phyloP scores from a whole-genome alignment of 1,140 invertebrate genomes.

The Drosophila teissieri region DNA sequence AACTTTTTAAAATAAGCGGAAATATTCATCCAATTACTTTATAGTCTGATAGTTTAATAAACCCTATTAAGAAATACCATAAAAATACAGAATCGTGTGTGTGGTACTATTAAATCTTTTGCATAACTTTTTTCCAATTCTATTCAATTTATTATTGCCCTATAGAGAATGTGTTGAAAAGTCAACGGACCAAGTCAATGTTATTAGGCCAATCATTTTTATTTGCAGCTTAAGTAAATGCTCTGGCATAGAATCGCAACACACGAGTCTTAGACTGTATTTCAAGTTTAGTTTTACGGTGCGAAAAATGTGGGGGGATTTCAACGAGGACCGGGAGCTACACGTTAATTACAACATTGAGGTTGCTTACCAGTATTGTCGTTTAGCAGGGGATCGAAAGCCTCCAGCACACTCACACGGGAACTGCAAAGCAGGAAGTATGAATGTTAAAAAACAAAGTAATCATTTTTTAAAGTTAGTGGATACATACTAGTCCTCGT shows the following conservation, averaged over 20 bases:
- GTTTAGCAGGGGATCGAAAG: slow-evolving; percentile 92
- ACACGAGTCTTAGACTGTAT: slow-evolving; percentile 3
- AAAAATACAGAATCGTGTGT: no score
- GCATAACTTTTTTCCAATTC: not conserved
- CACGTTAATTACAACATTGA: slow-evolving; percentile 34
- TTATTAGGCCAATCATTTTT: slow-evolving; percentile 11
- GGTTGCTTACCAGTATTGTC: slow-evolving; percentile 71
- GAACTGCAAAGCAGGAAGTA: slow-evolving; percentile 60
- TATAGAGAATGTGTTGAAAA: not conserved
- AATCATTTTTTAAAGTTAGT: accelerated
- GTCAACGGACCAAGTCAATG: not conserved
- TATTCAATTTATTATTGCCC: not conserved
- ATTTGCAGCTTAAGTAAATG: slow-evolving; percentile 1
- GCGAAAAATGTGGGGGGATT: slow-evolving; percentile 2
- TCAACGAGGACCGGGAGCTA: slow-evolving; percentile 7
- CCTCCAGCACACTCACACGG: slow-evolving; percentile 92
- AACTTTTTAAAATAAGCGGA: no score
- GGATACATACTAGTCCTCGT: slow-evolving; percentile 75
- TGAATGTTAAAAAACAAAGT: slow-evolving; percentile 3
- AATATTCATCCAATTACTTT: no score
- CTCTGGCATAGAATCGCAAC: not conserved
- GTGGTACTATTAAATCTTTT: not conserved
- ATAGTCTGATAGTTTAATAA: no score
- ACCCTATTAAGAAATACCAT: no score
- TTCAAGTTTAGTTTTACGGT: slow-evolving; percentile 4